Evolutionary conservation across 2,113 vertebrate species (phyloP).

Genomic region (Athene cunicularia): DNA sequence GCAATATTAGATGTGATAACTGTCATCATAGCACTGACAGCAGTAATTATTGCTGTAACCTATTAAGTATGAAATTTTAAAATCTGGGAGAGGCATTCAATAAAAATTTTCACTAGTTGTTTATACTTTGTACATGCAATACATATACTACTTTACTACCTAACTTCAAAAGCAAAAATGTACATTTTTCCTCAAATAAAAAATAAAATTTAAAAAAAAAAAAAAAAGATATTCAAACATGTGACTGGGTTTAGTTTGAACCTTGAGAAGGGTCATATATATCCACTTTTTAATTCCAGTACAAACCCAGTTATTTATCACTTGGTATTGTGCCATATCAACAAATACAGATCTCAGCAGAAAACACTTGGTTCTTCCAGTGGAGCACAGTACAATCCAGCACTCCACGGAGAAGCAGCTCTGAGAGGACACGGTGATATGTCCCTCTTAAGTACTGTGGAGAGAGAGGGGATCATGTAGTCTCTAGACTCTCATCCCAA

Average conservation of each 20-base stretch:
- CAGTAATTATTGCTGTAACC: background rate
- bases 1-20: background rate
- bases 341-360: background rate
- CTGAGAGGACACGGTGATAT: background rate
- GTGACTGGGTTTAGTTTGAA: background rate
- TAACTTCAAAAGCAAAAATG: background rate
- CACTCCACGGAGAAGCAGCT: background rate
- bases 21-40: background rate
- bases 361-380: background rate
- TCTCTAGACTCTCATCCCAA: background rate
- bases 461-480: background rate
- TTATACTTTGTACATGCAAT: background rate
- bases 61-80: background rate
- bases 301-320: background rate
- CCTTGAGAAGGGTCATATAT: background rate
- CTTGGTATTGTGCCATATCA: background rate
- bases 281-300: background rate
- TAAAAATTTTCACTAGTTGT: background rate
- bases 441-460: background rate
- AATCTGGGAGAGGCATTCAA: background rate
- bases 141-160: background rate
- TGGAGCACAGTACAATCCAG: fast-evolving
- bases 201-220: background rate
- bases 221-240: background rate
- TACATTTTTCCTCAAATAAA: background rate